Evolutionary conservation across 2,113 vertebrate species (phyloP), one percentile per base, ranked within the genome.

Genomic region (Dicentrarchus labrax): DNA sequence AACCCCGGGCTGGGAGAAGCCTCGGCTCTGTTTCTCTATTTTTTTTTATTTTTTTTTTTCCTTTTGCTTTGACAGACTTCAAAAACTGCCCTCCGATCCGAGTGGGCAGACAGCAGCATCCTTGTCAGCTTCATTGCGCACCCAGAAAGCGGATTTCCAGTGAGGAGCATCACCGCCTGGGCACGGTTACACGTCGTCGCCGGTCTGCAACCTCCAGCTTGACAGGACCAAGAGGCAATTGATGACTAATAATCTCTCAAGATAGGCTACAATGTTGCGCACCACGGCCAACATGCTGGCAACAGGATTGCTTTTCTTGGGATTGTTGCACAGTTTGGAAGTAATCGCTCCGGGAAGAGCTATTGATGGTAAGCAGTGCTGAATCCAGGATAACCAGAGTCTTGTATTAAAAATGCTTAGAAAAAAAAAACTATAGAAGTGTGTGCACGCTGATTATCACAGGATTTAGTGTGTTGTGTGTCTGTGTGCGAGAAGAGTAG

Each of bases 301-400:
- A 50, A 69, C 91, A 19, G 95, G 91, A 59, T 85, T 94, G 93
- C 85, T 95, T 64, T 89, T 95, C 89, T 22, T 95, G 86, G 93
- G 94, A 85, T 93, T 95, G 93, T 83, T 95, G 87, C 87, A 95
- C 94, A 94, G 89, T 92, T 94, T 92, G 86, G 93, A 94, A 91
- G 91, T 94, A 83, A 86, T 93, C 75, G 62, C 87, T 86, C 94
- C 94, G 21, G 85, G 90, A 6, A 84, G 89, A 77, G 92, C 93
- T 85, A 82, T 95, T 82, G 95, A 95, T 83, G 95, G 95, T 96
- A 91, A 95, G 95, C 76, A 70, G 12, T 56, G 21, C 68, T 48
- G 64, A 72, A 71, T 74, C 43, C 6, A n/a, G n/a, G 5, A 66
- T 41, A 4, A 64, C 4, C 51, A 2, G 8, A 77, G 19, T 69